Evolutionary conservation across 1,140 invertebrate genomes (phyloP).

Genomic region (Campoletis sonorensis): DNA sequence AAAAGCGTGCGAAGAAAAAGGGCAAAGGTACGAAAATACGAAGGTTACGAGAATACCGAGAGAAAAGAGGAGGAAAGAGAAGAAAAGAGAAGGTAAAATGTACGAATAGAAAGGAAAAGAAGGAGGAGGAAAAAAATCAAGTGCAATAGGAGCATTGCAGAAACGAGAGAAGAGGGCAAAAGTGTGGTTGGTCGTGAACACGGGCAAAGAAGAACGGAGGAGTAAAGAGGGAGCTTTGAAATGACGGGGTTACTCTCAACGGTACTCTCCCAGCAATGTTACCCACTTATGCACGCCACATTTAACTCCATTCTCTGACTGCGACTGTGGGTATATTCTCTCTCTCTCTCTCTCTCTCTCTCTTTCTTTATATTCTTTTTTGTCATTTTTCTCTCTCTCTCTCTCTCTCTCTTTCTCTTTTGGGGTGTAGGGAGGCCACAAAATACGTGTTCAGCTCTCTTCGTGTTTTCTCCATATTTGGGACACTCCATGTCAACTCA

Average conservation of each 20-base stretch:
- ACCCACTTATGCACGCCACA: slow-evolving; percentile 65
- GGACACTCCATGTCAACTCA: neutral
- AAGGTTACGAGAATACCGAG: slow-evolving; percentile 12
- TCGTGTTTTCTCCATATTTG: neutral
- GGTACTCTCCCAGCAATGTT: slow-evolving; percentile 52
- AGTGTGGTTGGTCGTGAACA: slow-evolving; percentile 41
- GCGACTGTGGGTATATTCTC: slow-evolving; percentile 27
- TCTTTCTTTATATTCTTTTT: neutral
- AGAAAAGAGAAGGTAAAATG: slow-evolving; percentile 30
- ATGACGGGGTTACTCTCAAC: slow-evolving; percentile 46
- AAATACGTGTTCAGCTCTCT: slow-evolving; percentile 31
- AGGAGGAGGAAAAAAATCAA: neutral
- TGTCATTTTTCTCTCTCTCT: neutral
- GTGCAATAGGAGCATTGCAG: neutral
- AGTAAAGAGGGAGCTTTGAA: slow-evolving; percentile 29
- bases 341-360: neutral
- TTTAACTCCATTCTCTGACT: slow-evolving; percentile 64
- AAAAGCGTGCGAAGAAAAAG: slow-evolving; percentile 15
- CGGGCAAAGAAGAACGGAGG: slow-evolving; percentile 30
- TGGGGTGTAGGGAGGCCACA: slow-evolving; percentile 12
- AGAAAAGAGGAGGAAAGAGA: slow-evolving; percentile 18
- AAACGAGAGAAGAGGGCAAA: slow-evolving; percentile 37
- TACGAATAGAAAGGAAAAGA: slow-evolving; percentile 42
- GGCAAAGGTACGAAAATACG: slow-evolving; percentile 9
- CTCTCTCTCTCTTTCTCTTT: neutral